Conservation (phyloP, 1,140 invertebrate genomes). For the Hesperophylax magnus region DNA sequence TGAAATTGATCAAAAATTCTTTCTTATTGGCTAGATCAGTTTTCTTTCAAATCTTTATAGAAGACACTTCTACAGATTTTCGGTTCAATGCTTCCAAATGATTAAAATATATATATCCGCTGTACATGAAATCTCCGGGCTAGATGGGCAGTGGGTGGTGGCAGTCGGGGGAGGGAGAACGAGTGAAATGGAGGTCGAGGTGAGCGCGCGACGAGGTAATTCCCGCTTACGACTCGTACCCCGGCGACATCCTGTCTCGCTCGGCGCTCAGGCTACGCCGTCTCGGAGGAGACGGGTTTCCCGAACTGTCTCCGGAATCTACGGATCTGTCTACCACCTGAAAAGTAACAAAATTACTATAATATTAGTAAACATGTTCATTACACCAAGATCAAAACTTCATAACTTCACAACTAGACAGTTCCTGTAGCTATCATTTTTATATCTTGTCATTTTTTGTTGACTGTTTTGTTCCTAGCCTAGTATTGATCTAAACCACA, state of each 20-base stretch:
- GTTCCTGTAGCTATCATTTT: too few species aligned
- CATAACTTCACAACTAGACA: too few species aligned
- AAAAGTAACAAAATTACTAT: constrained; percentile 1
- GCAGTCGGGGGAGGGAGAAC: constrained; percentile 1
- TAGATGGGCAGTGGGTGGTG: not conserved
- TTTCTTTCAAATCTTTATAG: too few species aligned
- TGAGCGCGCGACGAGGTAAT: too few species aligned
- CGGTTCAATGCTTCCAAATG: too few species aligned
- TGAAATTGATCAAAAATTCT: too few species aligned
- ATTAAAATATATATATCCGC: too few species aligned
- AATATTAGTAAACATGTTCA: not conserved
- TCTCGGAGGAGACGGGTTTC: constrained; percentile 49
- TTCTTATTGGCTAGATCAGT: too few species aligned
- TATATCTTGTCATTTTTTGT: too few species aligned
- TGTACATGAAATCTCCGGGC: not conserved
- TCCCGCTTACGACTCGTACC: constrained; percentile 50
- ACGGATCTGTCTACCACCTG: constrained; percentile 55
- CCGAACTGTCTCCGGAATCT: constrained; percentile 55
- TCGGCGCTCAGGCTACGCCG: constrained; percentile 51
- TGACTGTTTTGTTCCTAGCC: too few species aligned
- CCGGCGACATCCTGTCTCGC: constrained; percentile 47
- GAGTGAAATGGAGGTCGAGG: not conserved
- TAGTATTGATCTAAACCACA: too few species aligned
- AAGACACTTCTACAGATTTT: too few species aligned
- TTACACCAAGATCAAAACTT: not conserved